phyloP scores from a whole-genome alignment of 2,113 vertebrate species.

The Cyphotilapia sp. region DNA sequence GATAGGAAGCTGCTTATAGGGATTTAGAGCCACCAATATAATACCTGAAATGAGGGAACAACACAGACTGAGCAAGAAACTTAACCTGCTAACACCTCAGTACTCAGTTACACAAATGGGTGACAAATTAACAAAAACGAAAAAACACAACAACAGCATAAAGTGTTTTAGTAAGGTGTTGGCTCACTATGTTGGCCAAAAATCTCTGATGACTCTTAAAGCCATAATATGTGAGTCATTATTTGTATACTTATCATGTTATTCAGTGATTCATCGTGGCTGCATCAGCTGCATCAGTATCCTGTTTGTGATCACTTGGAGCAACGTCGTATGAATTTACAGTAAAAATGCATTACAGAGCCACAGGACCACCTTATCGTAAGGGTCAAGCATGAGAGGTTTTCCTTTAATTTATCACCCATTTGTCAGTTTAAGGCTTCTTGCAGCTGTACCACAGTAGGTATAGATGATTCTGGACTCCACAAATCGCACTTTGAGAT shows the following conservation, averaged over 20 bases:
- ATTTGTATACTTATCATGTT: neutral
- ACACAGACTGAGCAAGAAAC: neutral
- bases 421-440: neutral
- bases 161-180: neutral
- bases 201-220: neutral
- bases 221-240: neutral
- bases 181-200: neutral
- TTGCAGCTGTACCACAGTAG: constrained; percentile 82
- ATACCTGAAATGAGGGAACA: constrained; percentile 77
- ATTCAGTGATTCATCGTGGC: neutral
- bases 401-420: neutral
- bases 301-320: neutral
- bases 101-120: neutral
- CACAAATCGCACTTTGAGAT: constrained; percentile 89
- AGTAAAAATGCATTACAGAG: neutral
- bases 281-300: neutral
- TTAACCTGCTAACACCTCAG: neutral
- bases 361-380: neutral
- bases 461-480: constrained; percentile 97
- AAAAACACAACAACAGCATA: neutral
- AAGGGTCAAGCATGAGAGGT: neutral
- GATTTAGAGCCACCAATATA: constrained; percentile 95
- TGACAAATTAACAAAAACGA: neutral
- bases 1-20: constrained; percentile 88
- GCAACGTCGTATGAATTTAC: neutral